Evolutionary conservation across 2,797 vertebrate genomes (phyloP).

Genomic region (Arremon brunneinucha): DNA sequence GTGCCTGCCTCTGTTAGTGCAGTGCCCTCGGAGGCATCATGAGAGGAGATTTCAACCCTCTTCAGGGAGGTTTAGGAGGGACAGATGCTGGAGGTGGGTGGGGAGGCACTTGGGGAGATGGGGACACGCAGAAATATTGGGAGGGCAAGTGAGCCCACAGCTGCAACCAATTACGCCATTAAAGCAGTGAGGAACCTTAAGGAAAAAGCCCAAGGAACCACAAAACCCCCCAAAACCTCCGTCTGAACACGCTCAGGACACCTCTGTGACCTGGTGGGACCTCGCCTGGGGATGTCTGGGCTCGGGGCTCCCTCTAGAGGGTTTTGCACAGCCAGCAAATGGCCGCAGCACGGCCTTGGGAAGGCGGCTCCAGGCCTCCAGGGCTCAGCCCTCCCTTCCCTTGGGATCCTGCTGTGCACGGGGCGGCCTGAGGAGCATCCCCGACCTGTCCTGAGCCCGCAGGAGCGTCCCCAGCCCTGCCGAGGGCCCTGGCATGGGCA

Average conservation of each 20-base stretch:
- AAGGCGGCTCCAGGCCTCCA: background rate
- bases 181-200: background rate
- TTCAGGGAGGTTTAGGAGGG: background rate
- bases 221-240: accelerated
- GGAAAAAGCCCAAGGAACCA: accelerated
- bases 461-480: background rate
- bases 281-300: background rate
- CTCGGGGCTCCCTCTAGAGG: slow-evolving; percentile 53
- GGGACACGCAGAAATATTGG: accelerated
- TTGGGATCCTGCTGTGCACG: background rate
- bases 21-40: accelerated
- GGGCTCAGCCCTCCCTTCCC: background rate
- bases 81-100: background rate
- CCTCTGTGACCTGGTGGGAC: background rate
- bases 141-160: background rate
- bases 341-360: accelerated
- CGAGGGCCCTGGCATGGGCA: background rate
- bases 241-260: background rate
- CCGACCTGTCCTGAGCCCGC: background rate
- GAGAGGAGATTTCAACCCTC: background rate
- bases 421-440: background rate
- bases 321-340: background rate
- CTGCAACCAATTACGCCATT: background rate
- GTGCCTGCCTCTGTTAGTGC: accelerated
- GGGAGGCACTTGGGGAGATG: accelerated